A percentile compares a stretch with the other conserved stretches of the same genome.
phyloP scores from a whole-genome alignment of 2,888 invertebrate species.

The Melanargia galathea region DNA sequence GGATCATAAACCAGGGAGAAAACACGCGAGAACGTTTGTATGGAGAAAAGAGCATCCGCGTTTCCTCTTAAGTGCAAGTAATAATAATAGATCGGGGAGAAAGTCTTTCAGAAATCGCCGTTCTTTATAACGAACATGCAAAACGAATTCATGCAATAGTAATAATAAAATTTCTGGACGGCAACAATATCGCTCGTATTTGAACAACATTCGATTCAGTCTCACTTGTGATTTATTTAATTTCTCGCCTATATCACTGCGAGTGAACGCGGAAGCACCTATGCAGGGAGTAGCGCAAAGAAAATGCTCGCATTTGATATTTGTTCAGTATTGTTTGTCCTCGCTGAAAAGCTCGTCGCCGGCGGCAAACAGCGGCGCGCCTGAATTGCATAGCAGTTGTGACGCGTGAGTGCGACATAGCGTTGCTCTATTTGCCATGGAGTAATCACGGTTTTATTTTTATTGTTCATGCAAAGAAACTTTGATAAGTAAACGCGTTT shows the following conservation, averaged over 20 bases:
- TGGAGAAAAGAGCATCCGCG: too few relatives aligned
- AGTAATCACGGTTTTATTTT: conserved; percentile 19
- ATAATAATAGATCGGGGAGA: too few relatives aligned
- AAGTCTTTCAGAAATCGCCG: too few relatives aligned
- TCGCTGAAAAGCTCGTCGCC: conserved; percentile 55
- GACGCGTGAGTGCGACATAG: conserved; percentile 28
- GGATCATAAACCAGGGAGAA: too few relatives aligned
- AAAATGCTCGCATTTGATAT: conserved; percentile 41
- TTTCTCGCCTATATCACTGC: conserved; percentile 6
- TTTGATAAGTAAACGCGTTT: neutral
- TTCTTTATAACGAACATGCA: too few relatives aligned
- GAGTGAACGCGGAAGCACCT: conserved; percentile 17
- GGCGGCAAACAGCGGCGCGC: conserved; percentile 43
- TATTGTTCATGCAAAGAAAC: neutral
- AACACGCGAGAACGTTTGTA: too few relatives aligned
- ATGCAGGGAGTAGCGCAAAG: conserved; percentile 3
- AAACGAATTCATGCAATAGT: neutral
- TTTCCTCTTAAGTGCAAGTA: too few relatives aligned
- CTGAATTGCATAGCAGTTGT: conserved; percentile 29
- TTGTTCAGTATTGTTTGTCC: conserved; percentile 48
- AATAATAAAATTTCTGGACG: neutral
- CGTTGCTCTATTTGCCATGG: conserved; percentile 22
- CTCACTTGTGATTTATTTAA: conserved; percentile 12
- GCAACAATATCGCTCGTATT: neutral
- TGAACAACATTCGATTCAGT: conserved; percentile 7